Conservation (phyloP, 2,113 vertebrate genomes). For the Sinocyclocheilus anshuiensis region DNA sequence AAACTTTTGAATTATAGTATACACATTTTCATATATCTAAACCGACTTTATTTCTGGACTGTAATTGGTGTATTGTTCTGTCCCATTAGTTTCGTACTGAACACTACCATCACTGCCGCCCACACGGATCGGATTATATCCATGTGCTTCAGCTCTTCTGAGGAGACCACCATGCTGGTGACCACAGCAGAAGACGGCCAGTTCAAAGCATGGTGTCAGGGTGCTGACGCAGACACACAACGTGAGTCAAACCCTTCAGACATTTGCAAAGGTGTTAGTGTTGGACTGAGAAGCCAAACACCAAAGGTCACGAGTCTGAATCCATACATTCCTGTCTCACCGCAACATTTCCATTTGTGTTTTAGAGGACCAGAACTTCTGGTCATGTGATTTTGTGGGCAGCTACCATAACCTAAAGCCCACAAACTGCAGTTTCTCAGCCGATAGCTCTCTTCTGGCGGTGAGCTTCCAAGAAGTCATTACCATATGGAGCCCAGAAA, state of each 20-base stretch:
- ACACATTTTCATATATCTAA: neutral
- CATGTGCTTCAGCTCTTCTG: slow-evolving; percentile 81
- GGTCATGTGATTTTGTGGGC: slow-evolving; percentile 94
- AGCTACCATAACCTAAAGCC: slow-evolving; percentile 87
- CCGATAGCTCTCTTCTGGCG: slow-evolving; percentile 91
- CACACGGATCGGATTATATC: slow-evolving; percentile 84
- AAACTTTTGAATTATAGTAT: neutral
- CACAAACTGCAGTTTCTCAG: slow-evolving; percentile 87
- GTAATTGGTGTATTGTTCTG: slow-evolving; percentile 13
- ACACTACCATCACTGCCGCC: slow-evolving; percentile 86
- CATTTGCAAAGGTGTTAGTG: neutral
- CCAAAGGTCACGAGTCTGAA: neutral
- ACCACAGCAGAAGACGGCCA: slow-evolving; percentile 84
- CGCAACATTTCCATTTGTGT: neutral
- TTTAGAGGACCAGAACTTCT: slow-evolving; percentile 80
- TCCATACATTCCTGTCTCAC: slow-evolving; percentile 18
- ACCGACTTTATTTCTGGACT: neutral
- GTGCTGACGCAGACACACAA: slow-evolving; percentile 70
- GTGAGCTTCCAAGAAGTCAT: slow-evolving; percentile 88
- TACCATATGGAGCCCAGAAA: slow-evolving; percentile 87
- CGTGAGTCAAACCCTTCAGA: slow-evolving; percentile 57
- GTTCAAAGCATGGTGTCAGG: slow-evolving; percentile 93
- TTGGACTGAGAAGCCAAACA: slow-evolving; percentile 6
- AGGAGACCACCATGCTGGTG: slow-evolving; percentile 78
- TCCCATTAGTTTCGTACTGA: slow-evolving; percentile 85